phyloP scores from a whole-genome alignment of 2,797 vertebrate genomes.

The Gymnopithys bicolor region DNA sequence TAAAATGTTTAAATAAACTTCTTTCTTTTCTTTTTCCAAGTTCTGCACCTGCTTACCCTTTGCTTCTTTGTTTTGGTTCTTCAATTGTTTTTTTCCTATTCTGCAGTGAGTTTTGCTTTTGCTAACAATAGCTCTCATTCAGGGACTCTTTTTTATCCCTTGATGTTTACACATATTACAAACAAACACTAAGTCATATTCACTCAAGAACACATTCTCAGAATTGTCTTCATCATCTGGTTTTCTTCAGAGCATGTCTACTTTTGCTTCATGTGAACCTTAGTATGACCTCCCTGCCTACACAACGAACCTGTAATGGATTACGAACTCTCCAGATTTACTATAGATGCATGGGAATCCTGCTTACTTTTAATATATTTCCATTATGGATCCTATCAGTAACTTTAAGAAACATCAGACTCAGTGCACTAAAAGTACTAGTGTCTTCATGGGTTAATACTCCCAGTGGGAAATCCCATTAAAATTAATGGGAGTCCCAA shows the following conservation, averaged over 20 bases:
- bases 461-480: background rate
- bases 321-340: background rate
- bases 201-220: background rate
- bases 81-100: background rate
- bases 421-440: background rate
- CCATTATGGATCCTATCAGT: background rate
- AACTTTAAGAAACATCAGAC: background rate
- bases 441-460: background rate
- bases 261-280: background rate
- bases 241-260: background rate
- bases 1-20: background rate
- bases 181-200: background rate
- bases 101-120: background rate
- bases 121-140: conserved; percentile 12
- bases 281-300: background rate
- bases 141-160: background rate
- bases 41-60: conserved; percentile 3
- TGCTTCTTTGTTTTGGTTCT: background rate
- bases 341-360: background rate
- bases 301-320: background rate
- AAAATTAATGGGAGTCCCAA: background rate
- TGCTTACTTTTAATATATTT: background rate
- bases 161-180: background rate
- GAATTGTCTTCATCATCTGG: background rate
- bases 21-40: background rate